Evolutionary conservation across 2,113 vertebrate species (phyloP), one percentile per base, ranked within the genome.

Genomic region (Cochlearius cochlearius): DNA sequence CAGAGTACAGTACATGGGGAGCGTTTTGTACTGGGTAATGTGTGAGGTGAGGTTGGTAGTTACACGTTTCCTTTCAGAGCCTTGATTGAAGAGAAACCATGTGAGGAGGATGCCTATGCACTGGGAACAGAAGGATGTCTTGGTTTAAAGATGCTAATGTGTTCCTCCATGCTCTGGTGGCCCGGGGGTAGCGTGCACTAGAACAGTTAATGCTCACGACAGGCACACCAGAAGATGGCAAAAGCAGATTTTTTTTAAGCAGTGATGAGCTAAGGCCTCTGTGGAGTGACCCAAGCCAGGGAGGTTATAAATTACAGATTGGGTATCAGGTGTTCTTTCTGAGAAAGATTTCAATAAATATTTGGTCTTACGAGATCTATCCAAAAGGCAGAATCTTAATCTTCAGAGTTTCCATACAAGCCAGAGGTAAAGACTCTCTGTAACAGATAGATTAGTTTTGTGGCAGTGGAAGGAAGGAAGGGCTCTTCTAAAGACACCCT

Each of bases 171-270:
- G 32, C 59, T 39, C n/a, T 80, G 56, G 12, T 86, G 62, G 60
- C 74, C 58, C 45, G 30, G 14, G 23, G 12, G 10, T 16, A 38
- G 68, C 0, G 0, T 53, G 52, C 12, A 1, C 76, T 52, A 4
- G 38, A 32, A 20, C 41, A 88, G 19, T 39, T 49, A 9, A 5
- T 15, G 81, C 36, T 90, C 2, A 2, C 71, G 49, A 10, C 41
- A 45, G 23, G 45, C 36, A 17, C 41, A 14, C 27, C 39, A 73
- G 38, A 39, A 67, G 69, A 19, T 81, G 60, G 56, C 66, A 75
- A 36, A 74, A 72, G 49, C 49, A 36, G 59, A 30, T 59, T 73
- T 26, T 26, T 52, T 89, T 13, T 49, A 12, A 56, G 56, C 32
- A 34, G 72, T n/a, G 10, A 34, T 62, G 58, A 73, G 26, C 45